phyloP scores from a whole-genome alignment of 2,888 invertebrate genomes.

The Sisyra nigra region DNA sequence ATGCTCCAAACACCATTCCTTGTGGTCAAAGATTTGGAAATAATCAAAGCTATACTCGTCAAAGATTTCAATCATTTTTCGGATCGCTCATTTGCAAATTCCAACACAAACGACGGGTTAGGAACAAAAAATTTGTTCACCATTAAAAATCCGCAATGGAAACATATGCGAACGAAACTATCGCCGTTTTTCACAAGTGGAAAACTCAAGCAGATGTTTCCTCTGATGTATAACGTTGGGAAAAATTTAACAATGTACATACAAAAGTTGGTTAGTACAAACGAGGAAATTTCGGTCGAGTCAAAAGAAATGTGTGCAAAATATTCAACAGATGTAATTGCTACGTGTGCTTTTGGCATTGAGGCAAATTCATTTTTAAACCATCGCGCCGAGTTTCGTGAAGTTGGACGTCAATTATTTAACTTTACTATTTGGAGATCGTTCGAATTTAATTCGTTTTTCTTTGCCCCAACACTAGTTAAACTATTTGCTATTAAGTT shows the following conservation, averaged over 20 bases:
- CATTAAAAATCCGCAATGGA: slow-evolving; percentile 30
- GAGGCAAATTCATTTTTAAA: slow-evolving; percentile 27
- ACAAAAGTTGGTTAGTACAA: neutral
- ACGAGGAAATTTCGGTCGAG: slow-evolving; percentile 20
- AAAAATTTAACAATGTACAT: neutral
- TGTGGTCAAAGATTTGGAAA: slow-evolving; percentile 27
- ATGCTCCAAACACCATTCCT: slow-evolving; percentile 30
- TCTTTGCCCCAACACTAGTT: slow-evolving; percentile 27
- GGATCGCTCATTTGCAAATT: slow-evolving; percentile 27
- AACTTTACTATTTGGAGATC: slow-evolving; percentile 20
- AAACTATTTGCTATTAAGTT: slow-evolving; percentile 23
- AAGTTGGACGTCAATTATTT: slow-evolving; percentile 28
- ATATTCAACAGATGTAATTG: slow-evolving; percentile 28
- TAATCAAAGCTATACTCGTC: slow-evolving; percentile 29
- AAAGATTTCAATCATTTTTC: slow-evolving; percentile 31
- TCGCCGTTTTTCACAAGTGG: slow-evolving; percentile 31
- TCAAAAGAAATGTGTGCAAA: slow-evolving; percentile 13
- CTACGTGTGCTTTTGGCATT: slow-evolving; percentile 30
- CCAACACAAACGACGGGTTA: slow-evolving; percentile 26
- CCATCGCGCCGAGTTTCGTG: slow-evolving; percentile 23
- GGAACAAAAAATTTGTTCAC: slow-evolving; percentile 26
- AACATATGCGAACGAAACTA: slow-evolving; percentile 27
- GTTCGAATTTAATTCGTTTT: slow-evolving; percentile 23
- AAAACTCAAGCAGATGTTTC: slow-evolving; percentile 30
- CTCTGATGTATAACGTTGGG: slow-evolving; percentile 22